Evolutionary conservation across 1,140 invertebrate species (phyloP), one percentile per base, ranked within the genome.

Genomic region (Drosophila lacteicornis): DNA sequence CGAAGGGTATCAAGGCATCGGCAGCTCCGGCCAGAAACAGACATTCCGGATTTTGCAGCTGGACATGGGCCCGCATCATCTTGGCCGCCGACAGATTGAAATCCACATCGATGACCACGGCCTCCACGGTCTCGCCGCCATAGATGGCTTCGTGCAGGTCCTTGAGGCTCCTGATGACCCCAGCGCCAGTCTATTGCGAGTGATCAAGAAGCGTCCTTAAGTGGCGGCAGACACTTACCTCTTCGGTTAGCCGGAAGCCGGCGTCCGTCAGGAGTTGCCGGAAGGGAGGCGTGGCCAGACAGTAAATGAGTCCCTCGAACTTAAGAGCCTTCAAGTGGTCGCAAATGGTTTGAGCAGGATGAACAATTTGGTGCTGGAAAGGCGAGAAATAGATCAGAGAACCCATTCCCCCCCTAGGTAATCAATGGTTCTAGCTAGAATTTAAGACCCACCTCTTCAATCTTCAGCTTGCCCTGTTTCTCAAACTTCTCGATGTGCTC

Each of bases 21-120:
- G 93, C 93, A 4, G 94, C 94, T 6, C 94, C 94, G 30, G 90
- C 93, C 9, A 94, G 77, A 40, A 93, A 93, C 4, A 93, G 55
- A 13, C 94, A 94, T 8, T 94, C 92, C 1, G 94, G 92, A 60
- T 94, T 80, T 36, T 85, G 76, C 13, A 94, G 73, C 53, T 94
- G 94, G 0, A 93, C 81, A 7, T 93, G 91, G 3, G 94, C 94
- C 65, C 92, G 92, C 75, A 93, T 93, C 68, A 94, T 42, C 59
- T 94, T 94, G 1, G 92, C 79, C 11, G 93, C 71, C 43, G 93
- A 93, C 33, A 94, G 74, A 79, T 93, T 93, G 43, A 93, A 94
- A 70, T 94, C 94, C 49, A 94, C 93, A 85, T 94, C 94, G 43
- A 94, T 93, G 8, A 94, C 84, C 6, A 94, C 94, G 4, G 94